Evolutionary conservation across 2,113 vertebrate species (phyloP).

Genomic region (Sminthopsis crassicaudata): DNA sequence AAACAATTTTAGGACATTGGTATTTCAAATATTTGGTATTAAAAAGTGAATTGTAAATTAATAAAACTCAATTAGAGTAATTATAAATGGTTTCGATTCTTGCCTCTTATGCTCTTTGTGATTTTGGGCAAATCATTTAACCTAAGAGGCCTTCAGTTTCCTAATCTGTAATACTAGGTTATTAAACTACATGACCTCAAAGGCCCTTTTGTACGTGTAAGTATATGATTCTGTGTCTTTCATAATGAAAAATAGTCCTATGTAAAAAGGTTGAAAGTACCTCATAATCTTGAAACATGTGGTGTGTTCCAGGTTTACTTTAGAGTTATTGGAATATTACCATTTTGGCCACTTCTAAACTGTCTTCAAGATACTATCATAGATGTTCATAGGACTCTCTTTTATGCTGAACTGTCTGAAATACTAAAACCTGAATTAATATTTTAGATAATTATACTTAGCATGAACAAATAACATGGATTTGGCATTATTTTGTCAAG

Average conservation of each 20-base stretch:
- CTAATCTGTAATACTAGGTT: not conserved
- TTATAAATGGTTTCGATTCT: not conserved
- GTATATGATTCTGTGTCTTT: not conserved
- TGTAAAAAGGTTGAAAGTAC: not conserved
- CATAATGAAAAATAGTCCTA: not conserved
- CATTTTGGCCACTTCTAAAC: not conserved
- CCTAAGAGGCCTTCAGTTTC: not conserved
- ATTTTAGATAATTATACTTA: constrained; percentile 58
- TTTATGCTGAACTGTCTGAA: not conserved
- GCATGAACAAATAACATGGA: constrained; percentile 68
- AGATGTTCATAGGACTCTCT: not conserved
- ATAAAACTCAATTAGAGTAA: not conserved
- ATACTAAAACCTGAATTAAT: constrained; percentile 34
- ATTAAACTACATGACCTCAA: not conserved
- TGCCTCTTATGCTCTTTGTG: not conserved
- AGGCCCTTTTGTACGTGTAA: not conserved
- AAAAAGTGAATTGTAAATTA: not conserved
- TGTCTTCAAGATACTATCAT: not conserved
- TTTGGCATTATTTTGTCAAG: constrained; percentile 71
- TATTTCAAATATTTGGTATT: not conserved
- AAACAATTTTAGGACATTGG: not conserved
- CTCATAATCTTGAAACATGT: not conserved
- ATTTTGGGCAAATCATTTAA: not conserved
- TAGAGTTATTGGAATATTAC: not conserved
- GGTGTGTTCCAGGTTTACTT: not conserved